Evolutionary conservation across 2,113 vertebrate species (phyloP).

Genomic region (Acanthisitta chloris): DNA sequence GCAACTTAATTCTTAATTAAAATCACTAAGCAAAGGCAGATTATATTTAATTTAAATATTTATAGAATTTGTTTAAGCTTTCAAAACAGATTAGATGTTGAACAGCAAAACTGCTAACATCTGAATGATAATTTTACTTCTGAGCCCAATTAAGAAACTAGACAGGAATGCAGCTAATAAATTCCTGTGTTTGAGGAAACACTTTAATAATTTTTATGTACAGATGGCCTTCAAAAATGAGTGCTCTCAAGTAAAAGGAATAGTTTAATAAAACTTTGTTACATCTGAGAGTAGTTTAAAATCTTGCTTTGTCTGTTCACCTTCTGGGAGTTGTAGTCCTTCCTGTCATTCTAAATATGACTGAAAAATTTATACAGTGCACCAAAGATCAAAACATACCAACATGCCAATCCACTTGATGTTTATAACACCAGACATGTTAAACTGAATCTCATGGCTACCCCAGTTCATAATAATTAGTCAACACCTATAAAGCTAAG

Average conservation of each 20-base stretch:
- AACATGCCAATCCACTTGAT: neutral
- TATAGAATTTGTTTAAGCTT: conserved; percentile 20
- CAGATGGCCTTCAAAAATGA: neutral
- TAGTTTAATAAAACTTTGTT: neutral
- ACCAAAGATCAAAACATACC: neutral
- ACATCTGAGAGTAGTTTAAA: neutral
- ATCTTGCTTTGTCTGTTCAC: neutral
- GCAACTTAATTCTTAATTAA: conserved; percentile 43
- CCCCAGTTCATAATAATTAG: neutral
- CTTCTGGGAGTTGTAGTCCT: neutral
- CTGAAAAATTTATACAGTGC: neutral
- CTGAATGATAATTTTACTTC: conserved; percentile 18
- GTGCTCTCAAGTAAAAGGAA: neutral
- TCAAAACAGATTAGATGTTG: neutral
- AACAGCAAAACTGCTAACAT: neutral
- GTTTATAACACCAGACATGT: neutral
- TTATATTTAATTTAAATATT: conserved; percentile 51
- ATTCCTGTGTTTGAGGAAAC: neutral
- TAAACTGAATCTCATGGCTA: neutral
- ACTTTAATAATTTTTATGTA: neutral
- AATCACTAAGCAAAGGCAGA: neutral
- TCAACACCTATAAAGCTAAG: neutral
- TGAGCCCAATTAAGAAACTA: conserved; percentile 6
- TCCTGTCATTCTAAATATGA: neutral
- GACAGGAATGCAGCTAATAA: neutral